Evolutionary conservation across 2,888 invertebrate species (phyloP).

Genomic region (Odontocerum albicorne): DNA sequence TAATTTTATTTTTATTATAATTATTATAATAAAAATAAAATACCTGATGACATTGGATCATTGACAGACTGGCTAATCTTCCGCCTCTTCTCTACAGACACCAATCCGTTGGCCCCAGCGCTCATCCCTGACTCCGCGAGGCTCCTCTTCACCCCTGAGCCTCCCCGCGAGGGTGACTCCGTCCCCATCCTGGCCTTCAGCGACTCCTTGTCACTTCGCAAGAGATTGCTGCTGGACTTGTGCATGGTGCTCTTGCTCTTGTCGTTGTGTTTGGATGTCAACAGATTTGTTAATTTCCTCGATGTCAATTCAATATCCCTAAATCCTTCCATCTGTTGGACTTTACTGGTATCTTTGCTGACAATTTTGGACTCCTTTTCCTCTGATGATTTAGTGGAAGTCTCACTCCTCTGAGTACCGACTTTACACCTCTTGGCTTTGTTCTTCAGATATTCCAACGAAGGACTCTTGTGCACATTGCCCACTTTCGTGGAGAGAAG

Average conservation of each 20-base stretch:
- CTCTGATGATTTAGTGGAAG: slow-evolving; percentile 36
- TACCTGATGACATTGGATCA: slow-evolving; percentile 3
- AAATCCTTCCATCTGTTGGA: slow-evolving; percentile 53
- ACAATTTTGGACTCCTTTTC: slow-evolving; percentile 44
- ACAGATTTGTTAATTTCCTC: slow-evolving; percentile 22
- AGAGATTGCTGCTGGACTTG: background rate
- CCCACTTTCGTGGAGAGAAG: slow-evolving; percentile 44
- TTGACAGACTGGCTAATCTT: slow-evolving; percentile 59
- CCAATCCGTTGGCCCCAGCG: slow-evolving; percentile 61
- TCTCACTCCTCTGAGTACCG: slow-evolving; percentile 38
- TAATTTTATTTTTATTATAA: no score
- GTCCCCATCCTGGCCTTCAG: slow-evolving; percentile 52
- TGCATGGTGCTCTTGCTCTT: slow-evolving; percentile 19
- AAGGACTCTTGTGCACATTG: slow-evolving; percentile 40
- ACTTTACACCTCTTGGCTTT: slow-evolving; percentile 46
- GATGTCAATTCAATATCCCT: slow-evolving; percentile 42
- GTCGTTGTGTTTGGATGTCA: slow-evolving; percentile 14
- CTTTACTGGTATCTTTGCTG: slow-evolving; percentile 59
- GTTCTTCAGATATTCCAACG: slow-evolving; percentile 46
- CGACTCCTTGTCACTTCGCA: background rate
- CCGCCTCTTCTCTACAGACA: slow-evolving; percentile 65
- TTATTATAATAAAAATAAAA: no score
- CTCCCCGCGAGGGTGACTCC: slow-evolving; percentile 48
- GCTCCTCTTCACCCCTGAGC: slow-evolving; percentile 19
- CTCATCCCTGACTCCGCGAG: slow-evolving; percentile 11